Base-by-base conservation (phyloP, 2,888 invertebrate genomes). In the Drosophila pegasa region DNA sequence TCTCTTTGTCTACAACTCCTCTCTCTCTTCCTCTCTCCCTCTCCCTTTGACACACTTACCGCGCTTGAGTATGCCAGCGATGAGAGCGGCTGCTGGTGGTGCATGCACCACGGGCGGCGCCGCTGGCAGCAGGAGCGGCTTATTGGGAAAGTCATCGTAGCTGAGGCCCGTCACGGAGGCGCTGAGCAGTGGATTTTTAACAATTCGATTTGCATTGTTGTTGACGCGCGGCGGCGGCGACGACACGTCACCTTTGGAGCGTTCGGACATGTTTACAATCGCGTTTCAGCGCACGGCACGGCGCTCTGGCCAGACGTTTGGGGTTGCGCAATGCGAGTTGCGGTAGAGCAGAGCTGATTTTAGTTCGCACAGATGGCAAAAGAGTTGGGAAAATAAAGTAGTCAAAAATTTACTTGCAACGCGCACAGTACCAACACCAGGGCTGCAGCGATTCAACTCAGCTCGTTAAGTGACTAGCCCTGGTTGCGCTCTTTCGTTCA, bases 81-180 rank as follows among this genome's bases (percentile, higher is more conserved):
- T 81, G 55, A 88, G 77, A 29, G 77, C 54, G 56, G 74, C 72
- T 14, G 84, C 72, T n/a, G 78, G 60, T 55, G 89, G 58, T 47
- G 87, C 76, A 78, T 89, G 84, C 33, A 89, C 81, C 70, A 91
- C 83, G 7, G 91, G 90, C 61, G 93, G 92, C 50, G 93, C 93
- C 37, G 95, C 95, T 83, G 96, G 96, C 89, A 96, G 93, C 86
- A 96, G 92, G 68, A 96, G 93, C 63, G 95, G 94, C 92, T 95
- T 95, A 90, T 95, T 94, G 75, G 95, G 93, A 93, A 95, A 95
- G 92, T 95, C 95, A 81, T 96, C 96, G 59, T 95, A 94, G 14
- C 95, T 95, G 78, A 95, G 94, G 57, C 95, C 95, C 77, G 94
- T 95, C 72, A 96, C 95, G 66, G 96, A 95, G 58, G 94, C 95